Evolutionary conservation across 1,140 invertebrate species (phyloP).

Genomic region (Sarcophaga bullata): DNA sequence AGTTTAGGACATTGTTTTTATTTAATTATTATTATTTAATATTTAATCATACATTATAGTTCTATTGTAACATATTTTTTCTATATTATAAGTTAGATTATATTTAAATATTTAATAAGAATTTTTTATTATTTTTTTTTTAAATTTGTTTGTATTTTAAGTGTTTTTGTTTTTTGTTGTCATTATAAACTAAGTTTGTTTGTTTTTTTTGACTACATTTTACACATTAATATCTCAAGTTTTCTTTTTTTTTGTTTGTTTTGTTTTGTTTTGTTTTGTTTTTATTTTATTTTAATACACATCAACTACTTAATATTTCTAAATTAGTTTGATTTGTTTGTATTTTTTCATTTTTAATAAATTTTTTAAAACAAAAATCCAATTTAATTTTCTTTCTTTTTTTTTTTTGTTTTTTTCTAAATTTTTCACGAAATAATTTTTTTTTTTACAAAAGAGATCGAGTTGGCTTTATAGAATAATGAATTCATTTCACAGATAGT

Average conservation of each 20-base stretch:
- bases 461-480: not conserved
- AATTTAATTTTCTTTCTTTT: too few relatives aligned
- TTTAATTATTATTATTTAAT: too few relatives aligned
- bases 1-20: too few relatives aligned
- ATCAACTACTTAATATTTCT: not conserved
- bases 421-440: not conserved
- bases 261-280: not conserved
- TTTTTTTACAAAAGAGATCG: not conserved
- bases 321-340: too few relatives aligned
- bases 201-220: slow-evolving; percentile 6
- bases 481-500: too few relatives aligned
- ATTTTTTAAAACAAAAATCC: not conserved
- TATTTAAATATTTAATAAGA: not conserved
- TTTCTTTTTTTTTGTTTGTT: too few relatives aligned
- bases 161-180: too few relatives aligned
- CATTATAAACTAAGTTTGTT: not conserved
- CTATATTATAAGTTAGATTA: not conserved
- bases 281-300: not conserved
- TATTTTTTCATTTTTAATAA: not conserved
- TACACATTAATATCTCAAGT: slow-evolving; percentile 9
- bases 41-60: too few relatives aligned
- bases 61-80: too few relatives aligned
- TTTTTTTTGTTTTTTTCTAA: not conserved
- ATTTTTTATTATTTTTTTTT: not conserved
- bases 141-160: too few relatives aligned